Evolutionary conservation across 2,888 invertebrate genomes (phyloP).

Genomic region (Danaus chrysippus): DNA sequence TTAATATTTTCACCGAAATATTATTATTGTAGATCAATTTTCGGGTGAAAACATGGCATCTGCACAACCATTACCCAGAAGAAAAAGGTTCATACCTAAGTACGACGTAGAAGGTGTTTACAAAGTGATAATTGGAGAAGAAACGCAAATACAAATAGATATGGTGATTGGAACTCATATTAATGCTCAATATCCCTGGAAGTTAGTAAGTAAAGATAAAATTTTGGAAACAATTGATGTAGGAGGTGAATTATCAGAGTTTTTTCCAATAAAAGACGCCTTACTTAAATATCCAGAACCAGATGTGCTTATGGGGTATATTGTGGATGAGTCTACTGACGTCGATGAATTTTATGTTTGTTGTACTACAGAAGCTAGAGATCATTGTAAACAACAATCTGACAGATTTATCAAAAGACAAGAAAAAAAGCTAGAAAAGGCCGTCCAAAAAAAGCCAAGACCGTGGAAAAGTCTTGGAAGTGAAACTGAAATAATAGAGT

Average conservation of each 20-base stretch:
- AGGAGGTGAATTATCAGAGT: constrained; percentile 73
- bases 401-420: constrained; percentile 77
- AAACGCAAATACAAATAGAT: constrained; percentile 81
- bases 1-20: no score
- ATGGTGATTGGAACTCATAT: constrained; percentile 83
- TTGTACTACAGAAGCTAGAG: constrained; percentile 75
- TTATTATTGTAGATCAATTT: constrained; percentile 43
- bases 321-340: constrained; percentile 80
- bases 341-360: constrained; percentile 85
- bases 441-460: constrained; percentile 76
- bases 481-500: constrained; percentile 80
- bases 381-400: constrained; percentile 73
- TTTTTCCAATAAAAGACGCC: constrained; percentile 54
- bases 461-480: constrained; percentile 83
- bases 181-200: constrained; percentile 87
- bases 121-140: constrained; percentile 72
- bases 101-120: constrained; percentile 79
- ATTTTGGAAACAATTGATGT: constrained; percentile 81
- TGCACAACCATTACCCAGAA: constrained; percentile 49
- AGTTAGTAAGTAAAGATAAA: constrained; percentile 78
- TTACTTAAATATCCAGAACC: constrained; percentile 62
- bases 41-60: constrained; percentile 41
- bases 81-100: constrained; percentile 68
- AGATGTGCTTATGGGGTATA: constrained; percentile 82
- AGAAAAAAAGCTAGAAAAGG: constrained; percentile 76